Base-by-base conservation (phyloP, 2,797 vertebrate species). In the Knipowitschia caucasica region DNA sequence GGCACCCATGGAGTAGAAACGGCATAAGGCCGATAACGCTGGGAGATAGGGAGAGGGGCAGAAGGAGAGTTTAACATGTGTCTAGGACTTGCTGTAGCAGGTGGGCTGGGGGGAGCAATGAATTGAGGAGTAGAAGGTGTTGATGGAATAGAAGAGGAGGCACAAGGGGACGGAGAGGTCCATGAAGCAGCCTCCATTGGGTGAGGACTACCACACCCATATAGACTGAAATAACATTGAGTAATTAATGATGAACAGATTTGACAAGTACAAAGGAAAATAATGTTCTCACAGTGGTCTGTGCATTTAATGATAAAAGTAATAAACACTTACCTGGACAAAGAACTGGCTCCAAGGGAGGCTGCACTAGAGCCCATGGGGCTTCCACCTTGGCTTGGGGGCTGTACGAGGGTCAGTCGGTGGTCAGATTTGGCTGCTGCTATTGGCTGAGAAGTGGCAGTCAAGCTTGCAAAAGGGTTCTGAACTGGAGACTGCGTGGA, bases 381-480 rank as follows among this genome's bases (percentile, higher is more conserved):
- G 76, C 95, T 98, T 42, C 89, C 91, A 50, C 93, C 94, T 47
- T 94, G 93, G 62, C 91, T 94, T 61, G 93, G 92, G 70, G 92
- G 91, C 38, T 93, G 86, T 49, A 91, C 90, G 40, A 97, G 85
- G 2, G 90, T 86, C 69, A 98, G 87, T 53, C 86, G 94, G 73
- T 92, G 90, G 72, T 99, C 94, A 0, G 94, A 94, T 78, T 94
- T 95, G 82, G 94, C 94, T 73, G 95, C 86, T 2, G 94, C 86
- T 12, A 99, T 98, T 64, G 97, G 97, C 75, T 95, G 94, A 5
- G 96, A 98, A 0, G 96, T 98, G 72, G 96, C 95, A 4, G 96
- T 98, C 89, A 99, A 89, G 74, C 97, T 99, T 82, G 96, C 93
- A 44, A 99, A 99, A 0, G 97, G 95, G 82, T 99, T 99, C 72